phyloP scores from a whole-genome alignment of 2,888 invertebrate species.

The Abscondita cerata region DNA sequence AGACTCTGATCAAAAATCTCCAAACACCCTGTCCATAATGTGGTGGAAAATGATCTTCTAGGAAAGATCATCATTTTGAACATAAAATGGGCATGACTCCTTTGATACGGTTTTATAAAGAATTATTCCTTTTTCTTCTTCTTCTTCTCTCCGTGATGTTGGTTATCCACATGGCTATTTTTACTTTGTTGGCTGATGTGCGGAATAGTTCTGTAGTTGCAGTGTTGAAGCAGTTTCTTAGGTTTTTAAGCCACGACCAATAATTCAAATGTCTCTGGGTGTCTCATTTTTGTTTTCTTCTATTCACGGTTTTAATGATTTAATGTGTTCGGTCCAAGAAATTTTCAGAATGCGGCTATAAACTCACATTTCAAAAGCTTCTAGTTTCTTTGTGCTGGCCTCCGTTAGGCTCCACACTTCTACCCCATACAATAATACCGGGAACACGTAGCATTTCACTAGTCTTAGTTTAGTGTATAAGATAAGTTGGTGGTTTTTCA shows the following conservation, averaged over 20 bases:
- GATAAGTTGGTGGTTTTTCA: neutral
- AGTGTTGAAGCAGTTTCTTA: neutral
- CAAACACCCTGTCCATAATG: no score
- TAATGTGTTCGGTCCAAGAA: slow-evolving; percentile 11
- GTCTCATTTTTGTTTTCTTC: no score
- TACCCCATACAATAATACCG: slow-evolving; percentile 13
- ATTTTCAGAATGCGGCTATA: slow-evolving; percentile 14
- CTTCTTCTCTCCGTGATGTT: neutral
- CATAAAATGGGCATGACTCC: no score
- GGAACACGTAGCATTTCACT: slow-evolving; percentile 18
- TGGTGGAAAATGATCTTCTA: no score
- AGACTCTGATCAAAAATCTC: no score
- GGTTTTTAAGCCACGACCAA: neutral
- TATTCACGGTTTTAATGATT: neutral
- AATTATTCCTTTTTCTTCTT: slow-evolving; percentile 8
- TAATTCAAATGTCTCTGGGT: no score
- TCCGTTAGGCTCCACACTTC: slow-evolving; percentile 9
- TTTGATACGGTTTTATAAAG: no score
- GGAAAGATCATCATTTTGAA: no score
- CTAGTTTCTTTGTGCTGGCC: slow-evolving; percentile 1
- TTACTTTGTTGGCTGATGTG: neutral
- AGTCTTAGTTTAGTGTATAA: neutral
- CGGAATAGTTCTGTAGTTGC: neutral
- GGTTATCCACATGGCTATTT: slow-evolving; percentile 6
- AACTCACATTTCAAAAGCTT: slow-evolving; percentile 17